Base-by-base conservation (phyloP, 2,888 invertebrate species). In the Rosalia funebris region DNA sequence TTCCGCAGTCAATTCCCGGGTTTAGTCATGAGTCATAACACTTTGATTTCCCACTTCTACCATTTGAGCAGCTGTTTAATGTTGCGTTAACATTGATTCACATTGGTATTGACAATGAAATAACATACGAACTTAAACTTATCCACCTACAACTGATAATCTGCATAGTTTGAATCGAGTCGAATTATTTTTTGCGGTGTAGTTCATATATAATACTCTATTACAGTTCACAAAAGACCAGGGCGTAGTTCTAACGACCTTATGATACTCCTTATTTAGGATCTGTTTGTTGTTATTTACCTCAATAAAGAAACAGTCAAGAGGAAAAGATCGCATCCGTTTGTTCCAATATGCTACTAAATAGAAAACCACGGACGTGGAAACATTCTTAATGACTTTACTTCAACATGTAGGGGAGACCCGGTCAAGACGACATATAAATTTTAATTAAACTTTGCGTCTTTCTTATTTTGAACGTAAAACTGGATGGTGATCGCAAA, bases 341-440 rank as follows among this genome's bases (percentile, higher is more conserved):
- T 48, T 48, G 48, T 48, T 36, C 48, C 48, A 48, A 37, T 48
- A 48, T 48, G 36, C 20, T 12, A 48, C 48, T 48, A 48, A 48
- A 48, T 48, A 48, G 48, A 48, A 48, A 48, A 19, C 48, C 48
- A 48, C 48, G 48, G 48, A 48, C 48, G 48, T 48, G 48, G 48
- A 48, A 48, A 48, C 20, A 48, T 48, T 36, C 48, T 37, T 48
- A 48, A 48, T 48, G 48, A 48, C 36, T 48, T 37, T 37, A 48
- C 48, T 48, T 37, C 48, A 20, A 36, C 36, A 37, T 37, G 37
- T 48, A 36, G 48, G 48, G 17, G 36, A 19, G 20, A 48, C 36
- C 14, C 17, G 48, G 12, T 25, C 48, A 48, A 19, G 16, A 34
- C 32, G 34, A 32, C 15, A 34, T 31, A 16, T 32, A 34, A 34